These are phyloP conservation scores for Sprattus sprattus DNA, from an alignment of 2,113 vertebrate genomes.

Conservation along the genomic window DNA sequence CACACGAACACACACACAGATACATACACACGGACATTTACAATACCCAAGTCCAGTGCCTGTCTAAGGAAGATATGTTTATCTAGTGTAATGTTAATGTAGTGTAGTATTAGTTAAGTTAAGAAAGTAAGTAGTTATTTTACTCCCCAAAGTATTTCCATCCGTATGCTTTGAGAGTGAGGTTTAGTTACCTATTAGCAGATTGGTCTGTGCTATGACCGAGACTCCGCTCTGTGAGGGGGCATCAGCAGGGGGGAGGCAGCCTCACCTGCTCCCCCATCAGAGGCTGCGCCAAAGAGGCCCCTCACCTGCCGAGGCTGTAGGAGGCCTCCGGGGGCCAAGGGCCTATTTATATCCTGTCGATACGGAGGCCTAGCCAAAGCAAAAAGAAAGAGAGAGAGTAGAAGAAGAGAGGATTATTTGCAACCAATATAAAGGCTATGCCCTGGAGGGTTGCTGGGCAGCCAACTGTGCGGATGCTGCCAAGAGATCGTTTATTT, in stretches of 20 bases:
- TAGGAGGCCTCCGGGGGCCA: neutral
- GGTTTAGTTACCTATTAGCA: neutral
- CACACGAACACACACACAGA: conserved; percentile 35
- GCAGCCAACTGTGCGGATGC: conserved; percentile 15
- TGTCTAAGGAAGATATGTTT: neutral
- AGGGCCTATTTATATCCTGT: neutral
- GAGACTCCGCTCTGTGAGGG: neutral
- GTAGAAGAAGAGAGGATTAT: conserved; percentile 16
- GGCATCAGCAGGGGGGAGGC: neutral
- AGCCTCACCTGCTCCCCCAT: neutral
- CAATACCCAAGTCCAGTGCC: neutral
- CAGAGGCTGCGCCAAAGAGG: neutral
- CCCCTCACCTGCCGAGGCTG: neutral
- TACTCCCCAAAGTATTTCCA: neutral
- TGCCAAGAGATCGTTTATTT: conserved; percentile 33
- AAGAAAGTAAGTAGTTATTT: neutral
- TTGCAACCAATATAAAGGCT: conserved; percentile 9
- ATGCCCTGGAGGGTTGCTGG: neutral
- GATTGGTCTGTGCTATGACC: neutral
- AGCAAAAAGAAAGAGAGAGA: conserved; percentile 12
- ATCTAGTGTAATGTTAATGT: neutral
- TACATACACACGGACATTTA: conserved; percentile 39
- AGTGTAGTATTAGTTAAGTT: neutral
- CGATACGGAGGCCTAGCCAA: neutral
- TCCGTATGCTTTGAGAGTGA: neutral